Conservation (phyloP, 1,140 invertebrate genomes). For the Drosophila arawakana region DNA sequence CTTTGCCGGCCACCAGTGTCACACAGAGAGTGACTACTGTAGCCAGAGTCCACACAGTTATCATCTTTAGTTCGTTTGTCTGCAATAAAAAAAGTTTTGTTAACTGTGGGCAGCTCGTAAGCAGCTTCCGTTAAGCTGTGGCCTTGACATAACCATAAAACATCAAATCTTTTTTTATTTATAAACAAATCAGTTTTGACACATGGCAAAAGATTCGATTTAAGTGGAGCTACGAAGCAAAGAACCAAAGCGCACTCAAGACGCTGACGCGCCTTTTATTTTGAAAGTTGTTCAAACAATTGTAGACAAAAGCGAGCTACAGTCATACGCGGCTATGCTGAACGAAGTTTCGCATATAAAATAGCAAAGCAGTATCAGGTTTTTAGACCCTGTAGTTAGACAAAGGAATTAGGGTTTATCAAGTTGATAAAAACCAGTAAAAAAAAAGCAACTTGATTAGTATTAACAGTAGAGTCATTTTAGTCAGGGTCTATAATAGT, state of each 20-base stretch:
- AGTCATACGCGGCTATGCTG: neutral
- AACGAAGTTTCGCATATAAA: neutral
- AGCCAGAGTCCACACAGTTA: neutral
- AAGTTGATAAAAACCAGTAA: too few species aligned
- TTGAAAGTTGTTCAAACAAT: conserved; percentile 59
- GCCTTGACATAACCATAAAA: conserved; percentile 34
- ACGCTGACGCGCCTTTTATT: conserved; percentile 37
- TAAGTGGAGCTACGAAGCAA: conserved; percentile 5
- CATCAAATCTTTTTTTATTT: neutral
- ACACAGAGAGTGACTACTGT: conserved; percentile 50
- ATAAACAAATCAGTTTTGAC: conserved; percentile 24
- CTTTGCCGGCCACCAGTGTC: conserved; percentile 84
- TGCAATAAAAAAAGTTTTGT: conserved; percentile 28
- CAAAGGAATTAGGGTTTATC: too few species aligned
- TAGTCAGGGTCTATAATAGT: too few species aligned
- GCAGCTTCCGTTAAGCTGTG: conserved; percentile 17
- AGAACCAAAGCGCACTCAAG: conserved; percentile 8
- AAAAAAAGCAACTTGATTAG: too few species aligned
- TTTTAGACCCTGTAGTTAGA: too few species aligned
- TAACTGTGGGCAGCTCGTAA: conserved; percentile 17
- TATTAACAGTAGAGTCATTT: too few species aligned
- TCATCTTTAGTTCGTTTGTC: conserved; percentile 38
- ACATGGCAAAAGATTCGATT: conserved; percentile 18
- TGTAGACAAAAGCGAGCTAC: neutral
- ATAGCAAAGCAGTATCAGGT: too few species aligned